These are phyloP conservation scores for Limenitis camilla DNA, from an alignment of 2,888 invertebrate species.

Conservation along the genomic window DNA sequence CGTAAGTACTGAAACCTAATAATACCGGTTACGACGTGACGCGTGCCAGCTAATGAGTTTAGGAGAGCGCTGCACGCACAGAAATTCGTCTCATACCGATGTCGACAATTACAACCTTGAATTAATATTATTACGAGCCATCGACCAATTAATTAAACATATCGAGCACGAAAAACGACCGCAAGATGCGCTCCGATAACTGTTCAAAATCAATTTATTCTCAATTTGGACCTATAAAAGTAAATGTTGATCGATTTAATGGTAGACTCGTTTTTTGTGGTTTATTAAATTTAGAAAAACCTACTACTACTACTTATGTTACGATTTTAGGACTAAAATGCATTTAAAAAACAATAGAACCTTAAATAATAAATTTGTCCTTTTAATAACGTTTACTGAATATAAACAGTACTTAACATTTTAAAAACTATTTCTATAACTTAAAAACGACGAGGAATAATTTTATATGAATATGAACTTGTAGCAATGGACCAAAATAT, in stretches of 20 bases:
- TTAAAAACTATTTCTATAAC: no score
- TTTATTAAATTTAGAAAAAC: no score
- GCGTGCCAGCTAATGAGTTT: constrained; percentile 69
- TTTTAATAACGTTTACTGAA: no score
- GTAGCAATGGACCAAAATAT: no score
- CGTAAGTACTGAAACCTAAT: constrained; percentile 66
- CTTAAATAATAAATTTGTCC: no score
- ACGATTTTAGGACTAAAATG: no score
- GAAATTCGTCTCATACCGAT: constrained; percentile 14
- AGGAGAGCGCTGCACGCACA: constrained; percentile 53
- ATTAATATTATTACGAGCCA: constrained; percentile 11
- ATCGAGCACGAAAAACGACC: background rate
- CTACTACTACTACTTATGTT: no score
- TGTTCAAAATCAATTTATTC: background rate
- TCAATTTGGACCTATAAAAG: background rate
- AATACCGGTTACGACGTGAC: constrained; percentile 70
- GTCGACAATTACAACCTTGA: constrained; percentile 13
- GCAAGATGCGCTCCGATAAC: background rate
- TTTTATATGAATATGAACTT: no score
- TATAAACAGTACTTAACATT: no score
- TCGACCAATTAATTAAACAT: constrained; percentile 11
- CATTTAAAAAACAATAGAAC: no score
- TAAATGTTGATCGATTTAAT: background rate
- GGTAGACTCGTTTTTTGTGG: no score
- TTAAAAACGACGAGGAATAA: no score